Base-by-base conservation (phyloP, 2,888 invertebrate species). In the Tenodera sinensis region DNA sequence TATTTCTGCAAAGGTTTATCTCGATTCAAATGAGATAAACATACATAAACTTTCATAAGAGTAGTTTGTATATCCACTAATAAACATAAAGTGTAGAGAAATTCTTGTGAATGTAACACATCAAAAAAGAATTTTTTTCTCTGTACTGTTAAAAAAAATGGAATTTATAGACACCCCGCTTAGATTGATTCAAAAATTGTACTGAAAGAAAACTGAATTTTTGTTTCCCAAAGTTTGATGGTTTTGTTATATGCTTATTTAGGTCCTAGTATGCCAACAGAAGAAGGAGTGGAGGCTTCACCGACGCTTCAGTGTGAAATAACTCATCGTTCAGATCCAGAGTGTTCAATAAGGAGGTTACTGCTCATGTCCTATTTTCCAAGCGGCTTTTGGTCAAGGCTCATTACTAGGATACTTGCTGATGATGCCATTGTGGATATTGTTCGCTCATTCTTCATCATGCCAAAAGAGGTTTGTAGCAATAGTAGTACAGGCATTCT, bases 331-430 rank as follows among this genome's bases (percentile, higher is more conserved):
- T 92, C 95, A 9, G 94, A 95, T 12, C 94, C 94, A 12, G 95
- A 95, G 88, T 94, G 94, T 84, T 94, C 96, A 0, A 95, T 97
- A 84, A 95, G 96, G 0, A 95, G 98, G 0, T 94, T 99, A 88
- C 94, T 99, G 25, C 95, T 99, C 15, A 97, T 99, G 96, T 98
- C 99, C 0, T 99, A 99, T 94, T 98, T 99, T 92, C 99, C 99
- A 1, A 97, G 98, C 91, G 99, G 99, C 0, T 99, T 99, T 94
- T 99, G 99, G 99, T 97, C 99, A 0, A 94, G 99, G 1, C 95
- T 99, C 30, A 97, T 98, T 90, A 98, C 98, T 0, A 94, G 99
- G n/a, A 96, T 99, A 90, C 94, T 99, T 89, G 98, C 98, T 0
- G 99, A 99, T 92, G 96, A 97, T 91, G 95, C 96, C 71, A 96